Base-by-base conservation (phyloP, 1,140 invertebrate species). In the Pentalonia nigronervosa region DNA sequence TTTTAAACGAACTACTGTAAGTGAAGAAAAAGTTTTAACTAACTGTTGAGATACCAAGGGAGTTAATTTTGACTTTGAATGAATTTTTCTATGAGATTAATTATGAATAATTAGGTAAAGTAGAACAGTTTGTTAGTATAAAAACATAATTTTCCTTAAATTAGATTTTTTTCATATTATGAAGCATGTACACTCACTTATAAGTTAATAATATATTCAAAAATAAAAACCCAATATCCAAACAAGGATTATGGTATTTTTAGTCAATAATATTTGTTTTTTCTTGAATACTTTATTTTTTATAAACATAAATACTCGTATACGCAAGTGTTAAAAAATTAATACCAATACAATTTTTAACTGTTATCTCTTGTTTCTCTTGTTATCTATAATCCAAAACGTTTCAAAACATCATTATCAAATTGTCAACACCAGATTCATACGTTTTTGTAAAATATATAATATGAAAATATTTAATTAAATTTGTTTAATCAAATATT, bases 31-130 rank as follows among this genome's bases (percentile, higher is more conserved):
- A 89, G 88, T 89, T 89, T 56, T 41, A 89, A 7, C 48, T 9
- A 36, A 89, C 88, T 53, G 34, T 21, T 41, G 50, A 34, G 36
- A 25, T 41, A 89, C 9, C 88, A 25, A 41, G 50, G 48, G 50
- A 89, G 88, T 89, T 50, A 50, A 53, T 89, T 89, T 89, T 48
- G n/a, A 88, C 47, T 50, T 34, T 53, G n/a, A 36, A 56, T 53
- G 50, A 56, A 89, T 48, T 89, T 89, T 25, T 36, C 11, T 23
- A 41, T 9, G 21, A 53, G 48, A 89, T 56, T 89, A 34, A 56
- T 56, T 56, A 56, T 56, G 36, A 56, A 56, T 56, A 56, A 89
- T 89, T 56, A 89, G 34, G 48, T 56, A 9, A 25, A 53, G 50
- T 21, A 56, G 23, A 89, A 89, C 9, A 36, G 25, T 25, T 23